Percentiles rank a stretch among this genome's conserved stretches.
phyloP scores from a whole-genome alignment of 2,888 invertebrate species.

The Lagria hirta region DNA sequence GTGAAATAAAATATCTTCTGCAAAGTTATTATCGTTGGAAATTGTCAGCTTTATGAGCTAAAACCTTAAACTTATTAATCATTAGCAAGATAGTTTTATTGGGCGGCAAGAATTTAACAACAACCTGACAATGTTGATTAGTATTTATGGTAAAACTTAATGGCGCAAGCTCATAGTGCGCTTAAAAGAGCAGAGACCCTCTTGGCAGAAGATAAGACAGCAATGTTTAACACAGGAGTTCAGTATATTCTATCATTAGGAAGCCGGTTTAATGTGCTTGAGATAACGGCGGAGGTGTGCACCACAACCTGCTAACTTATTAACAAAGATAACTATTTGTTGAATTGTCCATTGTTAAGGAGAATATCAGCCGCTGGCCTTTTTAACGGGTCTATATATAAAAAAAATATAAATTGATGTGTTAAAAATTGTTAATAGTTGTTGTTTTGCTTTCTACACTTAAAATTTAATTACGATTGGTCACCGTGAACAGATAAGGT shows the following conservation, averaged over 20 bases:
- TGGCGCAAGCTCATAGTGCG: constrained; percentile 32
- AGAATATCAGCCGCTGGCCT: constrained; percentile 2
- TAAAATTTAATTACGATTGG: constrained; percentile 25
- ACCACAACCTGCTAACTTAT: constrained; percentile 40
- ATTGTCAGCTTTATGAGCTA: too few relatives aligned
- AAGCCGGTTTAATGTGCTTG: constrained; percentile 37
- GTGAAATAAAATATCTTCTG: too few relatives aligned
- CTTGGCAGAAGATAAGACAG: constrained; percentile 32
- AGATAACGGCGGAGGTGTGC: constrained; percentile 33
- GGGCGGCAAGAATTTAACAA: constrained; percentile 19
- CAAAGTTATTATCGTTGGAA: too few relatives aligned
- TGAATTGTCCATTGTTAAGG: constrained; percentile 22
- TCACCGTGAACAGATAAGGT: constrained; percentile 25
- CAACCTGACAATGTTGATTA: constrained; percentile 34
- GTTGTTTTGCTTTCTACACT: constrained; percentile 14
- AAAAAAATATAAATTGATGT: constrained; percentile 7
- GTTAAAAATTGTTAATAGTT: constrained; percentile 6
- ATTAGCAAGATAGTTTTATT: constrained; percentile 20
- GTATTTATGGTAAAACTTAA: constrained; percentile 34
- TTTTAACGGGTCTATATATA: background rate
- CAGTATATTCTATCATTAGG: constrained; percentile 47
- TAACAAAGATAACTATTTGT: constrained; percentile 31
- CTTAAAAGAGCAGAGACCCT: constrained; percentile 25
- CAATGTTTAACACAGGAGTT: constrained; percentile 39
- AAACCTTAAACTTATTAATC: constrained; percentile 16